Evolutionary conservation across 1,140 invertebrate genomes (phyloP).

Genomic region (Melanaphis sacchari): DNA sequence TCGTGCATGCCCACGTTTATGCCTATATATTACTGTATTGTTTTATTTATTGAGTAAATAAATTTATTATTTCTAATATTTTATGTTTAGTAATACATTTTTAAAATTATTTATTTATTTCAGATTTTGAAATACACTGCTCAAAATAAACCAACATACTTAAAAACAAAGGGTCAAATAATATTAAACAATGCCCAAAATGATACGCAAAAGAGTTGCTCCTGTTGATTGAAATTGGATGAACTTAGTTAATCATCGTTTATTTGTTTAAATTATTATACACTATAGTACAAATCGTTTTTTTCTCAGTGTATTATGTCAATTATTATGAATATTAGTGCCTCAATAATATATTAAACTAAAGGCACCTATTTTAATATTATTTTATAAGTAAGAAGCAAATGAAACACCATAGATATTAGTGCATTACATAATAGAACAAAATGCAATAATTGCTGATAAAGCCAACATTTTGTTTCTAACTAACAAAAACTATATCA

Average conservation of each 20-base stretch:
- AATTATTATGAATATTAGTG: not conserved
- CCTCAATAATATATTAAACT: not conserved
- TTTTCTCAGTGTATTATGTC: not conserved
- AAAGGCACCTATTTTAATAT: too few species aligned
- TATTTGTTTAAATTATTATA: slow-evolving; percentile 1
- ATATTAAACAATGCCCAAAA: not conserved
- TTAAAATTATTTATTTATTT: not conserved
- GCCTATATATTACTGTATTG: too few species aligned
- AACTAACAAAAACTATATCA: not conserved
- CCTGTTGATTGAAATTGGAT: slow-evolving; percentile 28
- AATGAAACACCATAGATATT: not conserved
- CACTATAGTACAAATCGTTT: not conserved
- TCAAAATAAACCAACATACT: slow-evolving; percentile 27
- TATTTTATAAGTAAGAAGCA: not conserved
- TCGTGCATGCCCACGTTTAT: too few species aligned
- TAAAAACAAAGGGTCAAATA: slow-evolving; percentile 29
- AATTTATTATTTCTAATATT: not conserved
- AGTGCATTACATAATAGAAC: not conserved
- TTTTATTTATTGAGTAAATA: too few species aligned
- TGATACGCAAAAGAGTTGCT: not conserved
- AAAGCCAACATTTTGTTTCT: not conserved
- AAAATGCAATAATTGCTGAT: not conserved
- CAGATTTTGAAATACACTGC: slow-evolving; percentile 51
- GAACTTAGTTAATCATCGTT: not conserved
- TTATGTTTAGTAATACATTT: not conserved